phyloP scores from a whole-genome alignment of 2,888 invertebrate species.

The Caenorhabditis sp. region DNA sequence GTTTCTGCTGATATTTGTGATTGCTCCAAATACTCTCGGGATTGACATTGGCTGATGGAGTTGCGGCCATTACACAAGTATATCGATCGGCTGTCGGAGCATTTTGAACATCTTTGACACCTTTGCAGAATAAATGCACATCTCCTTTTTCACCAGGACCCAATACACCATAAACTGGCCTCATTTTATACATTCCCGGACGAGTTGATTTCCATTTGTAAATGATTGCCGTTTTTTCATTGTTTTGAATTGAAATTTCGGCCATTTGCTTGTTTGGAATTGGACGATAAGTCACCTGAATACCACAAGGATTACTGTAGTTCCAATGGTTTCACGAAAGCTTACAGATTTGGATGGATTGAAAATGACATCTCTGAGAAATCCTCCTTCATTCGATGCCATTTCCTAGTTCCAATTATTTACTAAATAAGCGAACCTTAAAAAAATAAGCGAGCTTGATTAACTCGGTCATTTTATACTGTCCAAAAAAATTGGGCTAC shows the following conservation, averaged over 20 bases:
- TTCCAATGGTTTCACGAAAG: neutral
- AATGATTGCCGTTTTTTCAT: conserved; percentile 11
- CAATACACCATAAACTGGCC: conserved; percentile 8
- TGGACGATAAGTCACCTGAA: conserved; percentile 12
- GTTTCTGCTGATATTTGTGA: conserved; percentile 6
- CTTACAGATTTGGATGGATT: conserved; percentile 9
- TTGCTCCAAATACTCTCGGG: conserved; percentile 11
- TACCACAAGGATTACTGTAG: too few relatives aligned
- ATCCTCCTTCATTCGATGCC: neutral
- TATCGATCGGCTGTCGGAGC: conserved; percentile 5
- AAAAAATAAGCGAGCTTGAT: too few relatives aligned
- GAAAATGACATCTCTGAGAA: neutral
- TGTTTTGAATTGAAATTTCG: conserved; percentile 4
- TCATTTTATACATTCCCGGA: conserved; percentile 12
- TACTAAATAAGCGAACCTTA: too few relatives aligned
- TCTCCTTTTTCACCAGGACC: neutral
- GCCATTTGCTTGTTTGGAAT: conserved; percentile 11
- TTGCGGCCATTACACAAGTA: conserved; percentile 11
- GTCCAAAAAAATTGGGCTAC: too few relatives aligned
- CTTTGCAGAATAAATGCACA: conserved; percentile 4
- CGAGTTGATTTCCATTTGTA: conserved; percentile 18
- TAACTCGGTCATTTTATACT: too few relatives aligned
- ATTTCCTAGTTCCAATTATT: neutral
- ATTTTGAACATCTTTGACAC: conserved; percentile 5
- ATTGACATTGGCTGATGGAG: conserved; percentile 11